Conservation (phyloP, 2,888 invertebrate genomes). For the Stenodema calcarata region DNA sequence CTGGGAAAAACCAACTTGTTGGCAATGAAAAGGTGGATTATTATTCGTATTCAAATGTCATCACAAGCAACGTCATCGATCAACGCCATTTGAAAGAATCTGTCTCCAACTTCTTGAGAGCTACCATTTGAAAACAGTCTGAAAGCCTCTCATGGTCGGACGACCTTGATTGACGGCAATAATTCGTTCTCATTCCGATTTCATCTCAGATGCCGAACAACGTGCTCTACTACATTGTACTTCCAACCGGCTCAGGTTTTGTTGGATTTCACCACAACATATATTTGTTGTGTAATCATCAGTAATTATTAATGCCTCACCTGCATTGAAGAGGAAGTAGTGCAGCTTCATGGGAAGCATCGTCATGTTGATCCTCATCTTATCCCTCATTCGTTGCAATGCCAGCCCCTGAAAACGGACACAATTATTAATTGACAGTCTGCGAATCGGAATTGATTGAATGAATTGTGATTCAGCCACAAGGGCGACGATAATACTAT, state of each 20-base stretch:
- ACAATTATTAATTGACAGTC: no score
- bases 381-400: neutral
- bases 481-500: no score
- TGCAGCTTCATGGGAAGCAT: conserved; percentile 86
- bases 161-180: neutral
- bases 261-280: no score
- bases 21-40: neutral
- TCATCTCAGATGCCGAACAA: no score
- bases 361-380: conserved; percentile 67
- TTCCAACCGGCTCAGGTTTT: no score
- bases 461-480: no score
- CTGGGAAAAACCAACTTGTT: neutral
- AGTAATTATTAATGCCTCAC: conserved; percentile 67
- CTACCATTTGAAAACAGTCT: neutral
- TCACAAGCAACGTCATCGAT: neutral
- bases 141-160: neutral
- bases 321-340: conserved; percentile 87
- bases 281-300: no score
- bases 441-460: no score
- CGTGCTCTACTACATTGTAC: no score
- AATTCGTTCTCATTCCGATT: no score
- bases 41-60: neutral
- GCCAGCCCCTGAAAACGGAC: neutral
- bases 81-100: neutral
- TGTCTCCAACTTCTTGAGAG: neutral